A percentile compares a stretch with the other conserved stretches of the same genome.
phyloP scores from a whole-genome alignment of 2,888 invertebrate genomes.

The Drosophila fungiperda region DNA sequence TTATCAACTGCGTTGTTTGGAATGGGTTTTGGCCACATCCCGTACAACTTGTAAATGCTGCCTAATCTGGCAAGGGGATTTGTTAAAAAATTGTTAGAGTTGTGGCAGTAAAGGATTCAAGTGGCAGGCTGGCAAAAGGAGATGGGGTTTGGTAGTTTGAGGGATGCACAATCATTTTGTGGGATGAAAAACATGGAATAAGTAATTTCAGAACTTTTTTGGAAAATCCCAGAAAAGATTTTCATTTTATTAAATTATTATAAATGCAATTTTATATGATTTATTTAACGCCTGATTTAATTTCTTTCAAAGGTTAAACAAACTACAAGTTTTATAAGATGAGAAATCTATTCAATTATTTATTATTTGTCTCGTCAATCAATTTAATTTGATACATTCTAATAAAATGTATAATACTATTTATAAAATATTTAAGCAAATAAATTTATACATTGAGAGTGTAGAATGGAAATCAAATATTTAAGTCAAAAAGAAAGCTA shows the following conservation, averaged over 20 bases:
- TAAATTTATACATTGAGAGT: neutral
- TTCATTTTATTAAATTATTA: neutral
- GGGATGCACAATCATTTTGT: neutral
- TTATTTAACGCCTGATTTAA: neutral
- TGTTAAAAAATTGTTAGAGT: slow-evolving; percentile 20
- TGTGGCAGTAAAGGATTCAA: neutral
- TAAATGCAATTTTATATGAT: neutral
- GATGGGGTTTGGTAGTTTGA: too few species aligned
- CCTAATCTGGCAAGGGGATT: slow-evolving; percentile 17
- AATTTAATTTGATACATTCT: neutral
- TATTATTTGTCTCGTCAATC: neutral
- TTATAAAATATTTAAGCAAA: neutral
- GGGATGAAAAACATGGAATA: neutral
- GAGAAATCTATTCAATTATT: neutral
- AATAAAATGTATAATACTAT: too few species aligned
- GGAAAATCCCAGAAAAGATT: neutral
- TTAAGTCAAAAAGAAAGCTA: neutral
- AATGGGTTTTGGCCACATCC: slow-evolving; percentile 2
- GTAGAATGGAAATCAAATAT: too few species aligned
- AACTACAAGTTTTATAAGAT: neutral
- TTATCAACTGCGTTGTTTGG: slow-evolving; percentile 25
- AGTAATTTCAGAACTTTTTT: neutral
- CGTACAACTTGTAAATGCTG: slow-evolving; percentile 13
- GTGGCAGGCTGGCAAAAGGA: too few species aligned
- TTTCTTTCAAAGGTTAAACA: neutral